Percentiles rank a stretch among this genome's conserved stretches.
Conservation (phyloP, 92 coral and sea anemone genomes). For the Metridium senile region DNA sequence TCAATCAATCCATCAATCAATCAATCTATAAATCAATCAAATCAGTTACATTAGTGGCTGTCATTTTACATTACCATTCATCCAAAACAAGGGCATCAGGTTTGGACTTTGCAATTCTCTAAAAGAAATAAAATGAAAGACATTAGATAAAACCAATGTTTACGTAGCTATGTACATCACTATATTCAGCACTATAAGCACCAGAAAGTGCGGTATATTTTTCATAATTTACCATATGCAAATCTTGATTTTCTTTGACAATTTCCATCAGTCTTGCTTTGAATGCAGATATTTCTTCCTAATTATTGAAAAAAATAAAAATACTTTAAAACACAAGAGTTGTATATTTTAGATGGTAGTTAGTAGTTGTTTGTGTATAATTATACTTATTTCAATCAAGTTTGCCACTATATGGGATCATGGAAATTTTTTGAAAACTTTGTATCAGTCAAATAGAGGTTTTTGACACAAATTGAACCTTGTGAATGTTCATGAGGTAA, state of each 20-base stretch:
- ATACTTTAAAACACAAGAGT: neutral
- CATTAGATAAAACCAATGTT: neutral
- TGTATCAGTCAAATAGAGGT: too few relatives aligned
- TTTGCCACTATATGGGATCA: too few relatives aligned
- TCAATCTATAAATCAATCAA: too few relatives aligned
- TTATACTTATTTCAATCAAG: too few relatives aligned
- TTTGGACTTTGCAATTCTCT: constrained; percentile 64
- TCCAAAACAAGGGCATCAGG: constrained; percentile 62
- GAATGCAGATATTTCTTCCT: constrained; percentile 83
- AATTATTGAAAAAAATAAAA: neutral
- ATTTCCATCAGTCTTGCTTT: constrained; percentile 87
- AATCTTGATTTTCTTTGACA: constrained; percentile 88
- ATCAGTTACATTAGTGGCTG: too few relatives aligned
- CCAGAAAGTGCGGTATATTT: neutral
- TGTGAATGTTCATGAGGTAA: too few relatives aligned
- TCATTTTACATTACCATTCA: constrained; percentile 68
- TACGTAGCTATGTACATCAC: neutral
- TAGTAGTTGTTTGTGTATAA: too few relatives aligned
- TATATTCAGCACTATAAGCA: neutral
- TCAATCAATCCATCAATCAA: too few relatives aligned
- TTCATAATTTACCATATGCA: constrained; percentile 67
- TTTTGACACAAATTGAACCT: too few relatives aligned
- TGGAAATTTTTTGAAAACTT: too few relatives aligned
- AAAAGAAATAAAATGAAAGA: constrained; percentile 1
- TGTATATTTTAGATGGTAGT: neutral